Base-by-base conservation (phyloP, 2,888 invertebrate species). In the Terebella lapidaria region DNA sequence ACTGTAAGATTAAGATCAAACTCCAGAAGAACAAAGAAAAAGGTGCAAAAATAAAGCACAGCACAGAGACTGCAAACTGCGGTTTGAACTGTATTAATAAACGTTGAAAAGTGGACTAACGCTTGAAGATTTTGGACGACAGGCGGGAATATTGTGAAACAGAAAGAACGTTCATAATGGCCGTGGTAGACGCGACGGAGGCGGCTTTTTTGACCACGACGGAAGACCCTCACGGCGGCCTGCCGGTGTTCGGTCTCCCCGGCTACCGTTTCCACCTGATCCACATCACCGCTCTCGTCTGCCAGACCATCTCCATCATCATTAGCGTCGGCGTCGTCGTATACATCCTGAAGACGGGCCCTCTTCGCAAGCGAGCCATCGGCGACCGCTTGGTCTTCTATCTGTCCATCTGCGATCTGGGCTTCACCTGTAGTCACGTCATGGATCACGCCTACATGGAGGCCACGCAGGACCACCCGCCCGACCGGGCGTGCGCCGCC, bases 391-490 rank as follows among this genome's bases (percentile, higher is more conserved):
- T 60, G 15, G 60, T 58, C 18, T 26, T 60, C 28, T 60, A 60
- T 35, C 47, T 60, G 26, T 54, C 60, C 15, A 5, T 54, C 15
- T 25, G 27, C 15, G 54, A 60, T 26, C 54, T 60, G 30, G n/a
- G 15, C 29, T 46, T 15, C 2, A 57, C 57, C 45, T 25, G 28
- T 2, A 56, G 35, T 46, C 62, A 62, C 54, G 52, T 52, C 25
- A 29, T 52, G 42, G 62, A 62, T 29, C 62, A 62, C 51, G 18
- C 28, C 49, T 60, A 60, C 57, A 62, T 56, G 62, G 2, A 46
- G 15, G 57, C 30, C 18, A 45, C 1, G 59, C 59, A 35, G 42
- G 42, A n/a, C n/a, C n/a, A n/a, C n/a, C n/a, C n/a, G n/a, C n/a
- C n/a, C n/a, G 55, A 56, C 20, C 29, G 3, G 10, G 3, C 45